Percentiles rank a stretch among this genome's conserved stretches.
These are phyloP conservation scores for Dynastes maya DNA, from an alignment of 2,888 invertebrate species.

Conservation along the genomic window DNA sequence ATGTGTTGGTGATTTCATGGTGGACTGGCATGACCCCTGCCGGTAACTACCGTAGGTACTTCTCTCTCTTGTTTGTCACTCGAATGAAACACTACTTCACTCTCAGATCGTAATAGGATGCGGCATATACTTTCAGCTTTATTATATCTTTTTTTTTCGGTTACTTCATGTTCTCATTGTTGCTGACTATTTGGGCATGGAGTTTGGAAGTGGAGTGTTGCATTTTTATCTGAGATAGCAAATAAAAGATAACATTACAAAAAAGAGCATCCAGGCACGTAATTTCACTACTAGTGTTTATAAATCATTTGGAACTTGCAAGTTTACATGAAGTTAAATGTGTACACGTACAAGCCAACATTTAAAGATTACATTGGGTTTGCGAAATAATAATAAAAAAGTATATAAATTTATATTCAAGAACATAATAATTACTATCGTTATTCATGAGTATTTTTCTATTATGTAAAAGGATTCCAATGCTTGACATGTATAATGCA, in stretches of 20 bases:
- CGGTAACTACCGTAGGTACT: slow-evolving; percentile 53
- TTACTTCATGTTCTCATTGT: slow-evolving; percentile 47
- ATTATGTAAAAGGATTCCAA: too few species aligned
- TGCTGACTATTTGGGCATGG: slow-evolving; percentile 34
- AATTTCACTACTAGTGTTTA: neutral
- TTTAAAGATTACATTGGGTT: too few species aligned
- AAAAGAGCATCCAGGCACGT: neutral
- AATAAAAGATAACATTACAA: neutral
- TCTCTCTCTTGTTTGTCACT: slow-evolving; percentile 50
- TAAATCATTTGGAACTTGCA: too few species aligned
- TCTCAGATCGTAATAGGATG: slow-evolving; percentile 21
- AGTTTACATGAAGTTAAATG: too few species aligned
- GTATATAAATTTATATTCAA: too few species aligned
- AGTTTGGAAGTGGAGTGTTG: slow-evolving; percentile 23
- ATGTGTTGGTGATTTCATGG: slow-evolving; percentile 59
- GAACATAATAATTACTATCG: too few species aligned
- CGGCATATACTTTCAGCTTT: slow-evolving; percentile 4
- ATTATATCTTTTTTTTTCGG: slow-evolving; percentile 37
- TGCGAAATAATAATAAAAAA: too few species aligned
- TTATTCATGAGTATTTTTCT: too few species aligned
- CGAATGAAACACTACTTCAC: slow-evolving; percentile 49
- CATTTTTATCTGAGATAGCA: slow-evolving; percentile 10
- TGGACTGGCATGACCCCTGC: slow-evolving; percentile 58
- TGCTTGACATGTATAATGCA: too few species aligned
- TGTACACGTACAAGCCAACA: too few species aligned